Evolutionary conservation across 2,888 invertebrate species (phyloP), one percentile per base, ranked within the genome.

Genomic region (Lordiphosa andalusiaca): DNA sequence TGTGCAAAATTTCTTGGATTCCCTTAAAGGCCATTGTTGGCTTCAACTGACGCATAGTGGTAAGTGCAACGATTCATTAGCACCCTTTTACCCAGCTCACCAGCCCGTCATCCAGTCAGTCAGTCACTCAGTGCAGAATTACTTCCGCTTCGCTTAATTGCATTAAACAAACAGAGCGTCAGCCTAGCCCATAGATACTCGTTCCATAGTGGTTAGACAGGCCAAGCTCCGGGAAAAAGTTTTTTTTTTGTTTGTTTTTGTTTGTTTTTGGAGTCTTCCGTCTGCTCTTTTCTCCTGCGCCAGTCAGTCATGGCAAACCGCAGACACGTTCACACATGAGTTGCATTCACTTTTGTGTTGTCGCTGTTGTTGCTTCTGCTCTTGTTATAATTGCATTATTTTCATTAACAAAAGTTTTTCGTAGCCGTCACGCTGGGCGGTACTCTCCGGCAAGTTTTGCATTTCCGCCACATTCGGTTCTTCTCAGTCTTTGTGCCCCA

Each of bases 271-370:
- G 37, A 38, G 40, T 12, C 37, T 40, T 40, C 41, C 53, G 21
- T 40, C 6, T 30, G 10, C 36, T 12, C 19, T n/a, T 21, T 16
- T 3, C 3, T 12, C 38, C 25, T 3, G n/a, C 4, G 13, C 7
- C 25, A 36, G 60, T 51, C 57, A 59, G 70, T 54, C 44, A 38
- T 52, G 73, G 74, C 54, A 40, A 77, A 57, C 84, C 83, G 41
- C 78, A 77, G 73, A 82, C 77, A 84, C 78, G 75, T 77, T 84
- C 84, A 84, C 83, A 82, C 83, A 84, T 77, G 75, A 78, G 57
- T 37, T 67, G 74, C 64, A 71, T 44, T 41, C 60, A 36, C 41
- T 57, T 63, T 48, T 38, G 42, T 38, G 21, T 41, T 46, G 16
- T 36, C 41, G 13, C 39, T 33, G n/a, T 42, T 13, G 16, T 19